These are phyloP conservation scores for cattle (Bos taurus) DNA, from an alignment of 2,113 vertebrate genomes.

Conservation along the genomic window DNA sequence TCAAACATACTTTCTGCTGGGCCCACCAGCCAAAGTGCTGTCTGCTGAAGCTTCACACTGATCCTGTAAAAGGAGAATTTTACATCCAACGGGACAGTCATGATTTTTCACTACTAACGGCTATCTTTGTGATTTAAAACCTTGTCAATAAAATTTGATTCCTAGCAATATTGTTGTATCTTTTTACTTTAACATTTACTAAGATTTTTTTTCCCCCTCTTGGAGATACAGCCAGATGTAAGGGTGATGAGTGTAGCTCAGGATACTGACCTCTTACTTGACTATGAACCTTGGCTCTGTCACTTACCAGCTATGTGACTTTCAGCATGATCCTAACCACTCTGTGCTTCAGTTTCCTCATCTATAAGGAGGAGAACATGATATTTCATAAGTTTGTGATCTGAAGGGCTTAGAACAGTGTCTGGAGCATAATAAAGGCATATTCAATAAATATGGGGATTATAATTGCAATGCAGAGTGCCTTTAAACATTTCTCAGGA, in stretches of 20 bases:
- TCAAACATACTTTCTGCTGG: neutral
- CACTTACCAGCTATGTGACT: neutral
- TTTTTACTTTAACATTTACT: neutral
- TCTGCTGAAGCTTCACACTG: neutral
- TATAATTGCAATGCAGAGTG: neutral
- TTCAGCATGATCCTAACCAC: neutral
- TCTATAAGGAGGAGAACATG: neutral
- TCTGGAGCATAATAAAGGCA: neutral
- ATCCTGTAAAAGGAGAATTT: neutral
- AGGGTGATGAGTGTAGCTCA: too few relatives aligned
- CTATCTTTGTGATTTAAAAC: constrained; percentile 12
- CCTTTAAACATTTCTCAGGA: neutral
- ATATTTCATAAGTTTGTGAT: neutral
- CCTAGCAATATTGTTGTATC: neutral
- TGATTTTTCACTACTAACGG: neutral
- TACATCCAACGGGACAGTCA: neutral
- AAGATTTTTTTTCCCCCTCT: neutral
- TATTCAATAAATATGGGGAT: neutral
- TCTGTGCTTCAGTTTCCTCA: neutral
- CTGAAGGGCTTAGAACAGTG: neutral
- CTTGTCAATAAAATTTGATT: neutral
- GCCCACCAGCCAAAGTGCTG: neutral
- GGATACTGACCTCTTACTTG: neutral
- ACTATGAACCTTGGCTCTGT: neutral
- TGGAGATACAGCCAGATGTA: neutral